phyloP scores from a whole-genome alignment of 2,113 vertebrate species.

The Saimiri boliviensis region DNA sequence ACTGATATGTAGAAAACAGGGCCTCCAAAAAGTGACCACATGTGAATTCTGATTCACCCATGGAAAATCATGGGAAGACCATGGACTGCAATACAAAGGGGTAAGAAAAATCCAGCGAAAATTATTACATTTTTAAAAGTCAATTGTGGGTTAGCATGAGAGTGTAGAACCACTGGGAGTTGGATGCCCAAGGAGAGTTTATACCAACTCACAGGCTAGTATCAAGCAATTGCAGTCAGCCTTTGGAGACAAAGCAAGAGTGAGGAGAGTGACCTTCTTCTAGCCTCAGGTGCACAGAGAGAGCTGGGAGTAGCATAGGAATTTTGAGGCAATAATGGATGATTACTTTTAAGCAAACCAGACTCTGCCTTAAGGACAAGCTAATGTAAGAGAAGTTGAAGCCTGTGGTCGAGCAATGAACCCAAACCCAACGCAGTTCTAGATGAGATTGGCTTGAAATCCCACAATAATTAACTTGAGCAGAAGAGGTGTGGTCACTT shows the following conservation, averaged over 20 bases:
- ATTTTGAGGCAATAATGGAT: neutral
- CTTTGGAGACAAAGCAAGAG: neutral
- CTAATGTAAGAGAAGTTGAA: neutral
- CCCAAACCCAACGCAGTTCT: neutral
- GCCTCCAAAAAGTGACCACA: neutral
- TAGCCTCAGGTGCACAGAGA: neutral
- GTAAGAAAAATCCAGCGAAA: neutral
- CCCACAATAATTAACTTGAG: neutral
- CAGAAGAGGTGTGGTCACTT: neutral
- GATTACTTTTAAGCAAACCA: neutral
- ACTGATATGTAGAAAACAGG: neutral
- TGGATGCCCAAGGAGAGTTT: neutral
- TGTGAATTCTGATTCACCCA: neutral
- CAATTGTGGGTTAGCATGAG: neutral
- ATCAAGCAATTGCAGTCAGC: neutral
- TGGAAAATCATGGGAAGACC: neutral
- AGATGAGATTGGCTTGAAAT: no score
- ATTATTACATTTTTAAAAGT: neutral
- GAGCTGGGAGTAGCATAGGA: neutral
- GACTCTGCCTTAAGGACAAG: neutral
- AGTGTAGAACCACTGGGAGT: neutral
- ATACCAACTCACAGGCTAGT: neutral
- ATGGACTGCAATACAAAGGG: neutral
- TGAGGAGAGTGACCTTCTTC: neutral
- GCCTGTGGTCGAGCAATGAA: neutral